Base-by-base conservation (phyloP, 2,797 vertebrate genomes). In the Tolypeutes matacus region DNA sequence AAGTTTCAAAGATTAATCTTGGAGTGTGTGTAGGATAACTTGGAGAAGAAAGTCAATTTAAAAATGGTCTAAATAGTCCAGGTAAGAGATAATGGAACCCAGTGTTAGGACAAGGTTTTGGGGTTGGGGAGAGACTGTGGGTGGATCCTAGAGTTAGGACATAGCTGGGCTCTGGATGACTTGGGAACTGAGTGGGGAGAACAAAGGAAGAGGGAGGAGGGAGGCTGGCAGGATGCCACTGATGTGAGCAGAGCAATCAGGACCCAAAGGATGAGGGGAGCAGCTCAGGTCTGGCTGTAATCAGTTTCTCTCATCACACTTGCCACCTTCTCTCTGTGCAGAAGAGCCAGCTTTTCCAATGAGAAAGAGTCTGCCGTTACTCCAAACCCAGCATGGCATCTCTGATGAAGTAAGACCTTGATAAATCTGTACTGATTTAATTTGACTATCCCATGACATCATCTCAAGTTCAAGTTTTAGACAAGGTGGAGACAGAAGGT, bases 401-500 rank as follows among this genome's bases (percentile, higher is more conserved):
- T 89, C 70, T 20, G 77, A 10, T 93, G 92, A 97, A 94, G 67
- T 89, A 87, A 96, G 95, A 58, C 67, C 53, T 95, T 62, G 53
- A 95, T 89, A 94, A 91, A 94, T 94, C 92, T 92, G 46, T 86
- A 60, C 93, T 96, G 96, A 96, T 87, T 91, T 96, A 92, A 97
- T 97, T 85, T 78, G 72, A 46, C 84, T 87, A 51, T 96, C 67
- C 76, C 39, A 93, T 96, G 96, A 97, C 93, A 97, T 97, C 95
- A 97, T 96, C 89, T 95, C 83, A 91, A 95, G 83, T 93, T 97
- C 91, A 91, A 86, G 67, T 94, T 95, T 76, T 86, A 97, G 97
- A 91, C 97, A 96, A 95, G n/a, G 83, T 95, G 31, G 94, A 96
- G 93, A 85, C 89, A 94, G 92, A 96, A 96, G 58, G 94, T 96